Percentiles rank a stretch among this genome's conserved stretches.
Conservation (phyloP, 1,140 invertebrate genomes). For the Trichonephila clavipes region DNA sequence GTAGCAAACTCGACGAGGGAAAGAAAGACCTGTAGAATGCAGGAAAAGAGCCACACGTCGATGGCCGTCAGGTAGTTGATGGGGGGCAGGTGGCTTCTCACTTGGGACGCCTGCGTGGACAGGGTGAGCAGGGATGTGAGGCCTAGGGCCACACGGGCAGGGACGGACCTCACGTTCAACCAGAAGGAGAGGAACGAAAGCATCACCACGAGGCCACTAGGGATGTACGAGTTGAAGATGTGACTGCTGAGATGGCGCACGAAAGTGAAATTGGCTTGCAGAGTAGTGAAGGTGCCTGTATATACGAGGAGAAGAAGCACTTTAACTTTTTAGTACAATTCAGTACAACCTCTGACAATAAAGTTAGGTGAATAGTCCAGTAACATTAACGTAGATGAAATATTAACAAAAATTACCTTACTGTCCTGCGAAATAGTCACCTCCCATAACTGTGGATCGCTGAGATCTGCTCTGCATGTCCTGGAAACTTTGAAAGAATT, state of each 20-base stretch:
- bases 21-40: constrained; percentile 68
- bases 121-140: constrained; percentile 72
- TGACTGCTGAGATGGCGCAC: constrained; percentile 75
- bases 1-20: constrained; percentile 71
- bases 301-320: not conserved
- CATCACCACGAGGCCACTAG: constrained; percentile 77
- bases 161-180: constrained; percentile 81
- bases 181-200: constrained; percentile 80
- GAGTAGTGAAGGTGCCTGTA: constrained; percentile 42
- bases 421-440: too few relatives aligned
- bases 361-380: too few relatives aligned
- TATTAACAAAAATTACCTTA: too few relatives aligned
- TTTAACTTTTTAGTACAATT: too few relatives aligned
- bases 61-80: constrained; percentile 74
- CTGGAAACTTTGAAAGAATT: too few relatives aligned
- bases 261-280: constrained; percentile 77
- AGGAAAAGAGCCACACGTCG: constrained; percentile 76
- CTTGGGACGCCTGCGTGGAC: constrained; percentile 65
- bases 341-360: too few relatives aligned
- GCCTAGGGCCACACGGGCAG: constrained; percentile 80
- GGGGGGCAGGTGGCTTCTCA: constrained; percentile 62
- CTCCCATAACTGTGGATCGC: too few relatives aligned
- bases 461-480: too few relatives aligned
- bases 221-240: constrained; percentile 78
- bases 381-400: too few relatives aligned